These are phyloP conservation scores for Linepithema humile DNA, from an alignment of 1,140 invertebrate species.

Conservation along the genomic window DNA sequence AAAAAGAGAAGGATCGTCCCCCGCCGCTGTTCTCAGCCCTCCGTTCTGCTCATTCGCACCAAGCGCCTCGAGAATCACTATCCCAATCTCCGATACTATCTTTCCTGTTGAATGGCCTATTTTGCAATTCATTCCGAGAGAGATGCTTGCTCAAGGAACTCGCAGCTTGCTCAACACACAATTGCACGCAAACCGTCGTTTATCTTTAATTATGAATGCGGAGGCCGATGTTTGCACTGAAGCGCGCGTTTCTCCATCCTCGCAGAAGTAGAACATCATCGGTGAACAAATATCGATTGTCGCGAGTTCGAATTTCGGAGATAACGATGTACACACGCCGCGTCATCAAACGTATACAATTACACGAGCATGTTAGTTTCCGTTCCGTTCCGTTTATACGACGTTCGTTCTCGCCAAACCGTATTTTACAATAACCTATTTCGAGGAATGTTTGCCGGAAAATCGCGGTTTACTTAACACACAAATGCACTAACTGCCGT, in stretches of 20 bases:
- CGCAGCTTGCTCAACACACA: slow-evolving; percentile 5
- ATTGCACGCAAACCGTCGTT: not conserved
- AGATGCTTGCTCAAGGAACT: not conserved
- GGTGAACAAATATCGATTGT: not conserved
- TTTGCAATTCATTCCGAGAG: slow-evolving; percentile 65
- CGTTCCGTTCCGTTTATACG: not conserved
- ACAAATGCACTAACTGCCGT: slow-evolving; percentile 4
- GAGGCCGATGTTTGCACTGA: not conserved
- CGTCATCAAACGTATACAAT: not conserved
- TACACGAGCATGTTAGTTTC: not conserved
- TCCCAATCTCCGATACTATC: slow-evolving; percentile 32
- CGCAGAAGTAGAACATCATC: not conserved
- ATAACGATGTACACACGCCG: not conserved
- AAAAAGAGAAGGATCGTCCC: slow-evolving; percentile 12
- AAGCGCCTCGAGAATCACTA: slow-evolving; percentile 41
- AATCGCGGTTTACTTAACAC: not conserved
- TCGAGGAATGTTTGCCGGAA: not conserved
- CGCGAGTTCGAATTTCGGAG: not conserved
- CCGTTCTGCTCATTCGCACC: not conserved
- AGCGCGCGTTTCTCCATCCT: not conserved
- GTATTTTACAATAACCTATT: not conserved
- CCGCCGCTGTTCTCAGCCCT: slow-evolving; percentile 7
- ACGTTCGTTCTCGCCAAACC: not conserved
- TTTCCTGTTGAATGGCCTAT: slow-evolving; percentile 58
- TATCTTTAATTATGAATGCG: slow-evolving; percentile 21